These are phyloP conservation scores for Unio pictorum DNA, from an alignment of 2,888 invertebrate genomes.

Conservation along the genomic window DNA sequence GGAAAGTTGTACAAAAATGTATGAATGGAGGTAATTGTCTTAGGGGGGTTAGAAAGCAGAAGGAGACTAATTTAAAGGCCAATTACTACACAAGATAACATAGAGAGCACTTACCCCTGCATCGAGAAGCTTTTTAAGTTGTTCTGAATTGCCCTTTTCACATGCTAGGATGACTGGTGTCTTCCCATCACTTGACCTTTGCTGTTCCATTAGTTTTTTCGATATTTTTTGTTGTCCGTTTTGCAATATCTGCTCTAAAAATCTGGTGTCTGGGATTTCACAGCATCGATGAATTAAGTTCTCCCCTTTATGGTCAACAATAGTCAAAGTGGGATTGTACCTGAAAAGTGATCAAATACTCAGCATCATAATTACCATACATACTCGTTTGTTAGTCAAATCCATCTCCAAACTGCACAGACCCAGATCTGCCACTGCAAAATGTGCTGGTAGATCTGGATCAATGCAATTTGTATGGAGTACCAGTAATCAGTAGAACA, in stretches of 20 bases:
- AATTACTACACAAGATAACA: too few relatives aligned
- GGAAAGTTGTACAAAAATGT: too few relatives aligned
- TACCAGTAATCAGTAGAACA: too few relatives aligned
- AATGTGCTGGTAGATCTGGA: too few relatives aligned
- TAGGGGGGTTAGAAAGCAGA: too few relatives aligned
- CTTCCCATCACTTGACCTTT: conserved; percentile 46
- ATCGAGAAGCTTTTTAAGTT: conserved; percentile 54
- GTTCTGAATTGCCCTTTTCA: conserved; percentile 58
- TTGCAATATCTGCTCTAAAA: conserved; percentile 43
- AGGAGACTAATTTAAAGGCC: too few relatives aligned
- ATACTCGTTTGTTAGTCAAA: too few relatives aligned
- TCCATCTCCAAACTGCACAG: too few relatives aligned
- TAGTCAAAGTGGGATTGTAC: conserved; percentile 48
- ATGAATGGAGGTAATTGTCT: too few relatives aligned
- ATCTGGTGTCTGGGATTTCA: conserved; percentile 48
- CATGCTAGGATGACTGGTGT: conserved; percentile 63
- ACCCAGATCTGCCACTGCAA: too few relatives aligned
- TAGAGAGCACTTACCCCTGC: conserved; percentile 42
- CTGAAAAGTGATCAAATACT: conserved; percentile 32
- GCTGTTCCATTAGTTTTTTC: conserved; percentile 43
- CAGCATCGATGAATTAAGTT: conserved; percentile 58
- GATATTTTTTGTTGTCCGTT: conserved; percentile 33
- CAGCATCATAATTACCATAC: background rate
- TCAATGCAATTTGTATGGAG: too few relatives aligned
- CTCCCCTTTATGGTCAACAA: conserved; percentile 52